A percentile compares a stretch with the other conserved stretches of the same genome.
phyloP scores from a whole-genome alignment of 1,140 invertebrate species.

The Chionoecetes opilio region DNA sequence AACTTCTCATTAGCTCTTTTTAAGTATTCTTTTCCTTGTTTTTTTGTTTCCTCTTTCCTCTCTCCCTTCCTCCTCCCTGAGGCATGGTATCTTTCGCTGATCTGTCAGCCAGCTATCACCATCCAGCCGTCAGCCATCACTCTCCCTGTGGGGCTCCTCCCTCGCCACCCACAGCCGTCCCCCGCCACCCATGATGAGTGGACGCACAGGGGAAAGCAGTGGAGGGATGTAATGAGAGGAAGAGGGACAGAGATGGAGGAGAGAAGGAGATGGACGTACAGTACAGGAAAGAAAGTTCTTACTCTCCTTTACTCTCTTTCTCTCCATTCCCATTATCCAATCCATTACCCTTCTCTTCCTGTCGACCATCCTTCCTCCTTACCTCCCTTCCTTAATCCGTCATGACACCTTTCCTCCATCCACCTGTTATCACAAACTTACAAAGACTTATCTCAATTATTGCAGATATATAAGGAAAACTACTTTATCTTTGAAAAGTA shows the following conservation, averaged over 20 bases:
- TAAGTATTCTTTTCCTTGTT: not conserved
- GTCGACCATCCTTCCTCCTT: not conserved
- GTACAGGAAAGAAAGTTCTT: not conserved
- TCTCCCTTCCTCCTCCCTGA: not conserved
- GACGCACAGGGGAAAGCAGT: not conserved
- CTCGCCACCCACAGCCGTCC: not conserved
- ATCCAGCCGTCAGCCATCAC: not conserved
- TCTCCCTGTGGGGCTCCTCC: not conserved
- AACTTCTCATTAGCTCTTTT: not conserved
- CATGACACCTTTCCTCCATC: too few relatives aligned
- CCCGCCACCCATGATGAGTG: slow-evolving; percentile 4
- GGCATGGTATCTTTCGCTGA: not conserved
- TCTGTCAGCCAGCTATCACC: not conserved
- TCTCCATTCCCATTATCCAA: not conserved
- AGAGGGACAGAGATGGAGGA: not conserved
- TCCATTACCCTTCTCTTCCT: too few relatives aligned
- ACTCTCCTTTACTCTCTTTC: too few relatives aligned
- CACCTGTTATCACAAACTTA: not conserved
- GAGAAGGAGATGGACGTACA: not conserved
- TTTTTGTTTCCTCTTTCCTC: not conserved
- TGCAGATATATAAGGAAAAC: not conserved
- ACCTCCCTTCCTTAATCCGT: too few relatives aligned
- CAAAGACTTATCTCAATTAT: not conserved
- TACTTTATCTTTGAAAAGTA: not conserved
- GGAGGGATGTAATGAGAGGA: not conserved